Percentiles rank a stretch among this genome's conserved stretches.
Evolutionary conservation across 1,140 invertebrate genomes (phyloP).

Genomic region (Monochamus saltuarius): DNA sequence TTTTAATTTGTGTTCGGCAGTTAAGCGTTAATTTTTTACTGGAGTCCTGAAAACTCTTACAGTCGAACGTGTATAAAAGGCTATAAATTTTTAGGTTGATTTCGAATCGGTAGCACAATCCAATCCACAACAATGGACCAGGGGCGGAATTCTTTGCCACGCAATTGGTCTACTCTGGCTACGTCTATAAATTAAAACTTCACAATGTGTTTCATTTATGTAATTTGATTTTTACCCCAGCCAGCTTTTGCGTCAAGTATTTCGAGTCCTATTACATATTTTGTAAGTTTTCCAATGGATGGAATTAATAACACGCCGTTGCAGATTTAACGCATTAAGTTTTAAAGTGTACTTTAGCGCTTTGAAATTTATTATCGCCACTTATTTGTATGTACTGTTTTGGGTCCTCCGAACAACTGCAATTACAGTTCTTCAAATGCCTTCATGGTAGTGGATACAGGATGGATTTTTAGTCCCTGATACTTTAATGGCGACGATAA

Average conservation of each 20-base stretch:
- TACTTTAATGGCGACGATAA: too few relatives aligned
- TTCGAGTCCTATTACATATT: conserved; percentile 39
- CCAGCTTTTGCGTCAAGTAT: conserved; percentile 31
- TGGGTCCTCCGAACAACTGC: not conserved
- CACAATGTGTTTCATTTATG: conserved; percentile 50
- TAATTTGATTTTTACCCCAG: conserved; percentile 47
- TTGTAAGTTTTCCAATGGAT: conserved; percentile 44
- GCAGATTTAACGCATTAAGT: conserved; percentile 19
- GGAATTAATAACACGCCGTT: conserved; percentile 33
- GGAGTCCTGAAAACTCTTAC: conserved; percentile 35
- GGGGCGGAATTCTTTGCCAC: conserved; percentile 21
- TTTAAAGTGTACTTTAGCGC: not conserved
- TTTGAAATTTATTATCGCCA: conserved; percentile 2
- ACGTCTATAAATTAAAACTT: conserved; percentile 47
- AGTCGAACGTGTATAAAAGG: conserved; percentile 39
- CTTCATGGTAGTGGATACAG: too few relatives aligned
- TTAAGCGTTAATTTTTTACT: conserved; percentile 42
- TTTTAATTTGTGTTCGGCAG: conserved; percentile 44
- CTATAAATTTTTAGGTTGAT: conserved; percentile 46
- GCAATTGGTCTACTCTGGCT: conserved; percentile 32
- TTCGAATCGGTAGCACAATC: conserved; percentile 31
- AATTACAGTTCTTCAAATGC: too few relatives aligned
- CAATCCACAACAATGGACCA: conserved; percentile 23
- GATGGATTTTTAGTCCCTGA: too few relatives aligned
- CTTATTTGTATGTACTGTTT: conserved; percentile 36